Evolutionary conservation across 1,140 invertebrate species (phyloP).

Genomic region (Drosophila hydei): DNA sequence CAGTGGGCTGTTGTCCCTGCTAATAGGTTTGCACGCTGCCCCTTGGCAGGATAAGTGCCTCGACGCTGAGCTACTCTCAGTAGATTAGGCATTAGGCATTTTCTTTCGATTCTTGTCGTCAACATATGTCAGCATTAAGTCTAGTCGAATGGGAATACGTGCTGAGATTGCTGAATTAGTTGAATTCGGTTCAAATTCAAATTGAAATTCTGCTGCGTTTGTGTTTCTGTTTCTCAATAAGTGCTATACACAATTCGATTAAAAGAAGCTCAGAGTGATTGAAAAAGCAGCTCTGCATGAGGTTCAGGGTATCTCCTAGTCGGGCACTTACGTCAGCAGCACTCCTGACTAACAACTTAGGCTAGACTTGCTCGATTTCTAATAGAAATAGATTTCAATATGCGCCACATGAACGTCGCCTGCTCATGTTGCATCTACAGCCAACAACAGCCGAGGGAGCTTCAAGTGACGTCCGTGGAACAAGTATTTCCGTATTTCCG

Average conservation of each 20-base stretch:
- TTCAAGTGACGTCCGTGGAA: constrained; percentile 50
- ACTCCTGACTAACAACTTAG: too few relatives aligned
- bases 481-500: constrained; percentile 73
- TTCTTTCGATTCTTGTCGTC: constrained; percentile 1
- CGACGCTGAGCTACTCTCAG: background rate
- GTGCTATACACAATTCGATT: too few relatives aligned
- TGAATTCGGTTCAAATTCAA: too few relatives aligned
- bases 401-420: constrained; percentile 25
- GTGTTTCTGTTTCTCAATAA: too few relatives aligned
- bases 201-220: too few relatives aligned
- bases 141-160: too few relatives aligned
- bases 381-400: background rate
- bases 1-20: background rate
- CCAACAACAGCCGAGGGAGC: constrained; percentile 16
- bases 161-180: too few relatives aligned
- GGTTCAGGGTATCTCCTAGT: too few relatives aligned
- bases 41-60: constrained; percentile 6
- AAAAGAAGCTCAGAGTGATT: too few relatives aligned
- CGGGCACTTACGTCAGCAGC: too few relatives aligned
- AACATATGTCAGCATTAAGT: background rate
- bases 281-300: too few relatives aligned
- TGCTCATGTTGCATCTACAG: constrained; percentile 9
- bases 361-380: too few relatives aligned
- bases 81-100: background rate
- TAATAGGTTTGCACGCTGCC: constrained; percentile 6